Evolutionary conservation across 64 coral and sea anemone species (phyloP).

Genomic region (Cladopsammia gracilis): DNA sequence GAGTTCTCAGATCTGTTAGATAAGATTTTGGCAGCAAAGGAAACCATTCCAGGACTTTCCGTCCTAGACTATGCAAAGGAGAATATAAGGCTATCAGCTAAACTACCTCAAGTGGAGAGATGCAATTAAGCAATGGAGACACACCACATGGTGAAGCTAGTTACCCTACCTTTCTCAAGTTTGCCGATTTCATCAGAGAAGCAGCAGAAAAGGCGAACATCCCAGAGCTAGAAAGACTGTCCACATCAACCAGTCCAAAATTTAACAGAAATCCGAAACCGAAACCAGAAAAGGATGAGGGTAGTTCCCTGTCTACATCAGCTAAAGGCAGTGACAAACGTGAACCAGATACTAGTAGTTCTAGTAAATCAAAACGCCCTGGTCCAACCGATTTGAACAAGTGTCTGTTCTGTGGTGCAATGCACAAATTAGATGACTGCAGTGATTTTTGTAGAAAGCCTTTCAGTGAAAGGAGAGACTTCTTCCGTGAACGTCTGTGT

Average conservation of each 20-base stretch:
- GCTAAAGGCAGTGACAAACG: background rate
- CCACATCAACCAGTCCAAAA: slow-evolving; percentile 43
- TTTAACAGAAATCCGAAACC: background rate
- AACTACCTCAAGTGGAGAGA: slow-evolving; percentile 37
- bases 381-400: background rate
- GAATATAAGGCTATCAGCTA: slow-evolving; percentile 23
- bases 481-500: slow-evolving; percentile 54
- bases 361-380: slow-evolving; percentile 1
- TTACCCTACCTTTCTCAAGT: too few relatives aligned
- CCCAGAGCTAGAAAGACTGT: slow-evolving; percentile 68
- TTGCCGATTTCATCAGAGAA: too few relatives aligned
- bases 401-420: slow-evolving; percentile 36
- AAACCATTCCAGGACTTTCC: slow-evolving; percentile 42
- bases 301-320: slow-evolving; percentile 19
- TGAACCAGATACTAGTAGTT: background rate
- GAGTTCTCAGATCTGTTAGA: slow-evolving; percentile 45
- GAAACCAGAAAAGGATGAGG: background rate
- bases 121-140: slow-evolving; percentile 20
- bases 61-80: slow-evolving; percentile 55
- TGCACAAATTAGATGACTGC: slow-evolving; percentile 38
- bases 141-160: slow-evolving; percentile 52
- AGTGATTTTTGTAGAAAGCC: slow-evolving; percentile 1
- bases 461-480: slow-evolving; percentile 59
- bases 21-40: slow-evolving; percentile 19
- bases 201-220: slow-evolving; percentile 88